phyloP scores from a whole-genome alignment of 2,797 vertebrate genomes.

The Schizothorax lantsangensis region DNA sequence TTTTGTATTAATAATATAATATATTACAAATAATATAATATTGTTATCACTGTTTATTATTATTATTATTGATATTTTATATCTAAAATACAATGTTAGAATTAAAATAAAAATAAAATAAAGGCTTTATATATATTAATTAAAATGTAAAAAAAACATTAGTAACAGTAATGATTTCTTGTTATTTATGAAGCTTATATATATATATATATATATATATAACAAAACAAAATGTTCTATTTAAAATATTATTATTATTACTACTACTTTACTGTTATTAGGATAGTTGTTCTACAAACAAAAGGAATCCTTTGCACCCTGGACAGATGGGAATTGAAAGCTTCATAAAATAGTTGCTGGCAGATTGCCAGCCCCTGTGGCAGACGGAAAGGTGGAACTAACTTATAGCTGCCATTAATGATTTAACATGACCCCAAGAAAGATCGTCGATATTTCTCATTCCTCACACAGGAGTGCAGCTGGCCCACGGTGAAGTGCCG shows the following conservation, averaged over 20 bases:
- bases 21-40: too few relatives aligned
- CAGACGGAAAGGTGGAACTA: background rate
- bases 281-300: background rate
- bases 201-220: too few relatives aligned
- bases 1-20: too few relatives aligned
- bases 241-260: background rate
- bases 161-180: too few relatives aligned
- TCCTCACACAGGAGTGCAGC: conserved; percentile 9
- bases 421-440: conserved; percentile 16
- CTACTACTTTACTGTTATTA: background rate
- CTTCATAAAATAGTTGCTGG: conserved; percentile 10
- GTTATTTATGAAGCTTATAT: too few relatives aligned
- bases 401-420: conserved; percentile 22
- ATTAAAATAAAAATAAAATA: too few relatives aligned
- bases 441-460: conserved; percentile 31
- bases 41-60: too few relatives aligned
- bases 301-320: background rate
- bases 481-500: background rate
- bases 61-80: too few relatives aligned
- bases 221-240: background rate
- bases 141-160: too few relatives aligned
- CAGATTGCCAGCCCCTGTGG: background rate
- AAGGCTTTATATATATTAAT: too few relatives aligned
- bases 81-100: too few relatives aligned
- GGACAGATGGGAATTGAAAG: background rate